Conservation (phyloP, 2,888 invertebrate genomes). For the Actias luna region DNA sequence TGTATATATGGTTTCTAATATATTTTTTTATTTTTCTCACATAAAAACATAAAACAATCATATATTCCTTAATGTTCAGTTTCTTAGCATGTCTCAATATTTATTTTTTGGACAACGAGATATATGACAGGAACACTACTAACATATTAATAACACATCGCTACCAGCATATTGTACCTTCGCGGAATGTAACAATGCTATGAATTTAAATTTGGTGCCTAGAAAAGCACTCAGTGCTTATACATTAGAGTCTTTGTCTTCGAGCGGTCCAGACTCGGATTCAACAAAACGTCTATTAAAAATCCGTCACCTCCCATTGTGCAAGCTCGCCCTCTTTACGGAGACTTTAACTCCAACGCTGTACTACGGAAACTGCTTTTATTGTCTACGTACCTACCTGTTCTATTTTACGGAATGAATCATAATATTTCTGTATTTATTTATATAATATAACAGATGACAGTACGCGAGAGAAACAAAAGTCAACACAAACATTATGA, state of each 20-base stretch:
- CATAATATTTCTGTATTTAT: slow-evolving; percentile 18
- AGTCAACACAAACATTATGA: no score
- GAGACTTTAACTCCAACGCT: slow-evolving; percentile 20
- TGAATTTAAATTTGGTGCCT: slow-evolving; percentile 5
- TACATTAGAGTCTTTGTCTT: neutral
- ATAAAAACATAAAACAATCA: no score
- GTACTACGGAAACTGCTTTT: slow-evolving; percentile 32
- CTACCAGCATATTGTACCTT: neutral
- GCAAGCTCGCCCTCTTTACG: slow-evolving; percentile 29
- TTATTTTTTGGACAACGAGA: no score
- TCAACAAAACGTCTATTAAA: slow-evolving; percentile 36
- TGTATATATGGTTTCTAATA: no score
- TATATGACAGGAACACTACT: no score
- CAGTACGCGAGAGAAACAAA: no score
- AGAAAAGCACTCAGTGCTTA: neutral
- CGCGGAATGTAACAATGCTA: neutral
- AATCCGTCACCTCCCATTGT: slow-evolving; percentile 32
- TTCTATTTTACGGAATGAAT: slow-evolving; percentile 39
- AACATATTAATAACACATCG: neutral
- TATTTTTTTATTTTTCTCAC: no score
- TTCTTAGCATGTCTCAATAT: no score
- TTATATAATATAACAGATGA: no score
- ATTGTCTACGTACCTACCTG: slow-evolving; percentile 30
- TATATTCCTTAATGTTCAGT: no score
- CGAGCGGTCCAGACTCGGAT: slow-evolving; percentile 19